Percentiles rank a stretch among this genome's conserved stretches.
These are phyloP conservation scores for Pithys albifrons DNA, from an alignment of 2,113 vertebrate genomes.

Conservation along the genomic window DNA sequence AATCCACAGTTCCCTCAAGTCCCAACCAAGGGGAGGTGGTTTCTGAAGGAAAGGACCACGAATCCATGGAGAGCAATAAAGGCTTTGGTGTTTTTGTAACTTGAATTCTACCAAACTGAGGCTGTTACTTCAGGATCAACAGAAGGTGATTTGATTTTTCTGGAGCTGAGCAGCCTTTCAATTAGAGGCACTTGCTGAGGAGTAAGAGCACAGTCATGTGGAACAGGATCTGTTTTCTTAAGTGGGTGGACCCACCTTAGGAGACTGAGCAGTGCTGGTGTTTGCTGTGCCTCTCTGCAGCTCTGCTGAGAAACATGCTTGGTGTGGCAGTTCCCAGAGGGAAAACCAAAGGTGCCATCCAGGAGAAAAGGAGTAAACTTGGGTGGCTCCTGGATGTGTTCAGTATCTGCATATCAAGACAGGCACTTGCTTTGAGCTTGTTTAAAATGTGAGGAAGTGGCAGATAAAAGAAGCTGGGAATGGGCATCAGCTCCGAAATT, in stretches of 20 bases:
- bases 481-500: not conserved
- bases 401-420: not conserved
- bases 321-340: not conserved
- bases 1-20: slow-evolving; percentile 2
- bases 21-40: not conserved
- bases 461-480: not conserved
- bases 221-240: not conserved
- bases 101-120: not conserved
- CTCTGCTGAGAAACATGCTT: not conserved
- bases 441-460: not conserved
- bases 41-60: slow-evolving; percentile 4
- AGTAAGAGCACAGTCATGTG: not conserved
- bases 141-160: not conserved
- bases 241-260: not conserved
- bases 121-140: not conserved
- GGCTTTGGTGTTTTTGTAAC: not conserved
- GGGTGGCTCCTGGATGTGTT: not conserved
- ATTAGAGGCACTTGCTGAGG: not conserved
- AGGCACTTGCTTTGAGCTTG: not conserved
- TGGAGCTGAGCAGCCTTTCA: not conserved
- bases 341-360: not conserved
- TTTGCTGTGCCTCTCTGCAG: not conserved
- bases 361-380: not conserved
- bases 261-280: not conserved
- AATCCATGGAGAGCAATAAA: not conserved